Evolutionary conservation across 2,888 invertebrate species (phyloP), one percentile per base, ranked within the genome.

Genomic region (Philonicus albiceps): DNA sequence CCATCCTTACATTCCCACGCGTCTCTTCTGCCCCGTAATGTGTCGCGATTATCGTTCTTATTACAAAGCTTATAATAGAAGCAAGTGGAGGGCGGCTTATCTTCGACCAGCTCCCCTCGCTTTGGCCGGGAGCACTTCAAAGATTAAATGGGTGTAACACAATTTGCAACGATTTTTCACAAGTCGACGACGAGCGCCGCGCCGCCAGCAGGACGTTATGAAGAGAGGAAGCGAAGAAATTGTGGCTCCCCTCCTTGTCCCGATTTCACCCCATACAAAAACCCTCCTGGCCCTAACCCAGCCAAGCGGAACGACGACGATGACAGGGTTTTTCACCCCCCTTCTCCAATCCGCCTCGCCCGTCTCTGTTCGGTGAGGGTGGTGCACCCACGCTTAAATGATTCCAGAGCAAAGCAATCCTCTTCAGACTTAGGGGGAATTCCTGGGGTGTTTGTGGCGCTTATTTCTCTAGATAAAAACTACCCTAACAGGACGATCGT

Each of bases 91-190:
- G 64, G 64, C 27, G 64, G 64, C 64, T 64, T 64, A 64, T 64
- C 64, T 64, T 22, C 55, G 53, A n/a, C n/a, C 78, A 22, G 31
- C 81, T 34, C 22, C 78, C 37, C 16, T 16, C 34, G 16, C 27
- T 34, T 13, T 13, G 49, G 31, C 16, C 43, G 88, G 87, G 87
- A 87, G 87, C 87, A 88, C 88, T 88, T 88, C 83, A 87, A 87
- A 88, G 87, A 88, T 88, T 88, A 88, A 88, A 88, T 88, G 88
- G 88, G 88, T 88, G 88, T 88, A 88, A 88, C 88, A 88, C 88
- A 88, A 88, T 88, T 88, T 88, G 88, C 88, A 88, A 88, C 88
- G 88, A 88, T 88, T 88, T 88, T 87, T 84, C 84, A 84, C 84
- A 40, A 72, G 72, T 27, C 37, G 37, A 72, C 34, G 55, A n/a